Evolutionary conservation across 2,113 vertebrate genomes (phyloP).

Genomic region (Brevimyrus niger): DNA sequence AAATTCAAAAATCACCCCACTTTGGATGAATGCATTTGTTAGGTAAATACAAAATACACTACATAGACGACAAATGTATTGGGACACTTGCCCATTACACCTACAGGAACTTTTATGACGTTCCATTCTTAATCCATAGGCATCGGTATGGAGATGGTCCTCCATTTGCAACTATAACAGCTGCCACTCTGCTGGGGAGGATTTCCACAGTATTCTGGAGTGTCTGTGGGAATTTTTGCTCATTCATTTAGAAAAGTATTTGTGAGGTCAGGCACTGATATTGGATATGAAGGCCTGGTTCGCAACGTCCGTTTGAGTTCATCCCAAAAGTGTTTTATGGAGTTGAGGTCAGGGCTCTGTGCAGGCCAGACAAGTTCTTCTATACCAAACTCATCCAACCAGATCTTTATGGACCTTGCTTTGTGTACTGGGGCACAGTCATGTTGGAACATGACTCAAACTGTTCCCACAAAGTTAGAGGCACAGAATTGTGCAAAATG

Average conservation of each 20-base stretch:
- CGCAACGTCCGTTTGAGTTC: too few species aligned
- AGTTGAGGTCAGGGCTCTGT: not conserved
- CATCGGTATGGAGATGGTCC: not conserved
- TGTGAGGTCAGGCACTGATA: not conserved
- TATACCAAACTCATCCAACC: not conserved
- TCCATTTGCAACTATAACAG: not conserved
- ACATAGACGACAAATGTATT: too few species aligned
- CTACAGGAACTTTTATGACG: not conserved
- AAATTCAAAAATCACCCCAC: too few species aligned
- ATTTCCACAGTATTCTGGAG: not conserved
- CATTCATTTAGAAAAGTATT: not conserved
- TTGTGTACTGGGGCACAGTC: not conserved
- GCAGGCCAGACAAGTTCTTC: not conserved
- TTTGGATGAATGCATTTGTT: too few species aligned
- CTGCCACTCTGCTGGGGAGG: not conserved
- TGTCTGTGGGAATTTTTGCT: not conserved
- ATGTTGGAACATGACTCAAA: not conserved
- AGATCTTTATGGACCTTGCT: not conserved
- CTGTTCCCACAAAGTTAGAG: not conserved
- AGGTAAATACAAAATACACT: too few species aligned
- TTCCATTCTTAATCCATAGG: not conserved
- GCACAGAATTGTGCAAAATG: not conserved
- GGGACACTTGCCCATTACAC: too few species aligned
- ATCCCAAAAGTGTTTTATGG: not conserved
- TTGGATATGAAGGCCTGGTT: too few species aligned